phyloP scores from a whole-genome alignment of 2,888 invertebrate species.

The Cyclophora albipunctata region DNA sequence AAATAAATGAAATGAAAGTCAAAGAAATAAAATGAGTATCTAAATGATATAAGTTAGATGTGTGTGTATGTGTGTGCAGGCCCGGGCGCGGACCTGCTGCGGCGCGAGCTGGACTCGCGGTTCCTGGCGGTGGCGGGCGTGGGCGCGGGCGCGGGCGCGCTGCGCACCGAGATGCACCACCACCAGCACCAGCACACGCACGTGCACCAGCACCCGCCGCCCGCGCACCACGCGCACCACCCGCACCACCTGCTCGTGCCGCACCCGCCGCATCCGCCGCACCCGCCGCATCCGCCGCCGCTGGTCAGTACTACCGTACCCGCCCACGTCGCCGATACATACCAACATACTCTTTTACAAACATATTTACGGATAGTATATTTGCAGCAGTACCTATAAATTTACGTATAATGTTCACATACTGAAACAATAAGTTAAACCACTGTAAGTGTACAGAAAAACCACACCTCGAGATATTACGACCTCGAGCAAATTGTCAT shows the following conservation, averaged over 20 bases:
- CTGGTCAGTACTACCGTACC: constrained; percentile 69
- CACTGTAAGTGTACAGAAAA: too few relatives aligned
- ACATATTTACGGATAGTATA: too few relatives aligned
- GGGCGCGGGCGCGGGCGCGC: constrained; percentile 79
- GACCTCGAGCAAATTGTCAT: too few relatives aligned
- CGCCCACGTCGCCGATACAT: too few relatives aligned
- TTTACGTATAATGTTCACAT: too few relatives aligned
- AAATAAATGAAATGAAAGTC: too few relatives aligned
- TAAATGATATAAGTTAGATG: too few relatives aligned
- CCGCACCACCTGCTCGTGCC: constrained; percentile 34
- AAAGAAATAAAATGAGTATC: too few relatives aligned
- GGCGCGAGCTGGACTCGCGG: constrained; percentile 91
- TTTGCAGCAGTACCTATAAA: too few relatives aligned
- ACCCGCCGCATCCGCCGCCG: constrained; percentile 30
- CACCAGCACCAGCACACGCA: constrained; percentile 94
- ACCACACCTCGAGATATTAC: too few relatives aligned
- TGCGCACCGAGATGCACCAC: constrained; percentile 92
- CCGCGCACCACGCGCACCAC: constrained; percentile 59
- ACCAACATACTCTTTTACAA: neutral
- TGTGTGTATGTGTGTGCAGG: constrained; percentile 37
- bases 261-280: constrained; percentile 74
- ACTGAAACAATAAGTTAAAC: too few relatives aligned
- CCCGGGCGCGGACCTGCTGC: constrained; percentile 84
- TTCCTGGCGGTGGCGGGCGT: constrained; percentile 82
- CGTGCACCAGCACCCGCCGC: constrained; percentile 89